Conservation (phyloP, 1,140 invertebrate species). For the Musca vetustissima region DNA sequence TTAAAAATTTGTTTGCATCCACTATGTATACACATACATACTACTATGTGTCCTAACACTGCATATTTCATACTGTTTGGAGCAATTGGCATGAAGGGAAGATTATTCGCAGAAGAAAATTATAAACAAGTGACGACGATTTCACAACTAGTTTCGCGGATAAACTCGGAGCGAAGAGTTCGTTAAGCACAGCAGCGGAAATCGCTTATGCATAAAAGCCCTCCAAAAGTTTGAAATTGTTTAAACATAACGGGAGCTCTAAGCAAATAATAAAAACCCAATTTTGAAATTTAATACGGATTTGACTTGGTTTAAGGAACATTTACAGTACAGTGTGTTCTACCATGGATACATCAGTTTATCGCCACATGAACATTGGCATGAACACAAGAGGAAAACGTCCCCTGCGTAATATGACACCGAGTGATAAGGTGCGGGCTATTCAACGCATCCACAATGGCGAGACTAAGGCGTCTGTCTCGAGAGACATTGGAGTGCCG, state of each 20-base stretch:
- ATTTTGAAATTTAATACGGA: background rate
- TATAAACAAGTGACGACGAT: no score
- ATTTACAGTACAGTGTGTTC: background rate
- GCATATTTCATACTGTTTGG: conserved; percentile 38
- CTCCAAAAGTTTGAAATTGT: no score
- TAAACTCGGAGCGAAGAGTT: no score
- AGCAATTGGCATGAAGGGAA: conserved; percentile 30
- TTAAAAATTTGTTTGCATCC: background rate
- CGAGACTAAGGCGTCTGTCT: conserved; percentile 77
- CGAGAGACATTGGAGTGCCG: conserved; percentile 73
- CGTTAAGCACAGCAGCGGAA: no score
- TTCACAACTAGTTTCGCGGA: no score
- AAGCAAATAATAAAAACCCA: no score
- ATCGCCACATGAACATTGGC: conserved; percentile 27
- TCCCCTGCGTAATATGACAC: conserved; percentile 65
- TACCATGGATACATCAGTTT: conserved; percentile 28
- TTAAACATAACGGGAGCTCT: no score
- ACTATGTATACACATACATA: background rate
- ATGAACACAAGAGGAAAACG: conserved; percentile 62
- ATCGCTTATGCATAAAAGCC: no score
- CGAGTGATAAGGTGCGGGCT: conserved; percentile 71
- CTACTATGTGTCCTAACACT: conserved; percentile 24
- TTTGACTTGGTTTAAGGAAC: background rate
- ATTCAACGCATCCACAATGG: conserved; percentile 74
- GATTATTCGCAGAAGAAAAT: conserved; percentile 21